Evolutionary conservation across 2,888 invertebrate genomes (phyloP), one percentile per base, ranked within the genome.

Genomic region (Amiota minor): DNA sequence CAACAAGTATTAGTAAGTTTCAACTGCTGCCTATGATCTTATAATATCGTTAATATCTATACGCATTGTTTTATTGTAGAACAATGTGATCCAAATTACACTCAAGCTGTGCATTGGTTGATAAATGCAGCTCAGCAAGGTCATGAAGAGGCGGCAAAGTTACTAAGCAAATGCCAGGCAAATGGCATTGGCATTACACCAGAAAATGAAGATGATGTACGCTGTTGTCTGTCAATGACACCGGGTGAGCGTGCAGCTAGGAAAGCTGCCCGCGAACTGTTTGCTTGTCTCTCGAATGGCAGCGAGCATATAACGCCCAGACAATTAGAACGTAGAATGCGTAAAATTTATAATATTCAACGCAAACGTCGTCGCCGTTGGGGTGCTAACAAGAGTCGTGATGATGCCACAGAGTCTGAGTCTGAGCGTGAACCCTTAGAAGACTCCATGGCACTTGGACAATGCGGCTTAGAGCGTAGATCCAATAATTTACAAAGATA

Each of bases 111-210:
- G 69, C 94, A 96, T 84, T 98, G 97, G 97, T 90, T 98, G 67
- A 94, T 97, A n/a, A 95, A 95, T 90, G 97, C 98, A 2, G 97
- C 97, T 0, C 95, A 96, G 84, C 97, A 97, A 89, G 98, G 97
- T 0, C 96, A 97, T 83, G 92, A 93, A 61, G 96, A 97, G 88
- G 97, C 97, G 0, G 95, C 96, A 50, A 93, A 93, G 75, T 92
- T 97, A 85, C 91, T 98, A 1, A 82, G 82, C 2, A 87, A 90
- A 61, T 90, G 90, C 80, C 86, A 78, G 80, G 93, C 94, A 89
- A 95, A 95, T 83, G 91, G 96, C 12, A 92, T 92, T 89, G 95
- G 95, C 9, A 94, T 95, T 9, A 94, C 92, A 1, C 93, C 94
- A 73, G 92, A 93, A 67, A 95, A 95, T 88, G 93, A 93, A 83